Evolutionary conservation across 2,888 invertebrate species (phyloP).

Genomic region (Alentia gelatinosa): DNA sequence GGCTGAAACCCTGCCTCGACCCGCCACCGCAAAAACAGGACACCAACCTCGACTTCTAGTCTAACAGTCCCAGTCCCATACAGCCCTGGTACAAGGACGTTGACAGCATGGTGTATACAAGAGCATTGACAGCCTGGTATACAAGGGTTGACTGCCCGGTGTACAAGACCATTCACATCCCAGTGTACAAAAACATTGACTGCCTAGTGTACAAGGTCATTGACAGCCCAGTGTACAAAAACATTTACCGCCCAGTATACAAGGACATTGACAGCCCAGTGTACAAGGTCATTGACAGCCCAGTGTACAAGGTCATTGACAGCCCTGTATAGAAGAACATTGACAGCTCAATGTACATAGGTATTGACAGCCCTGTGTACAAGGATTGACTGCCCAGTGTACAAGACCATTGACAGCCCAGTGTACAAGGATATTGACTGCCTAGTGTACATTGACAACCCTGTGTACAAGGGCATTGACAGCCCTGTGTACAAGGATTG

Average conservation of each 20-base stretch:
- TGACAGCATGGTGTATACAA: neutral
- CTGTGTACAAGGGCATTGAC: neutral
- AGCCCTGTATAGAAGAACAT: neutral
- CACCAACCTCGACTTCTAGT: constrained; percentile 17
- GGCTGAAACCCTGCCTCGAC: constrained; percentile 58
- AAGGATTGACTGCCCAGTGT: neutral
- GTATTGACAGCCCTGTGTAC: neutral
- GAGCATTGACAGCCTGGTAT: neutral
- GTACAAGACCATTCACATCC: neutral
- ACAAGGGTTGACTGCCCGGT: neutral
- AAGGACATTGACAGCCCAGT: neutral
- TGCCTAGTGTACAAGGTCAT: neutral
- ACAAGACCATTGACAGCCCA: neutral
- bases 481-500: neutral
- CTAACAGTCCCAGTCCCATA: neutral
- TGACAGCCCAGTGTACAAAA: neutral
- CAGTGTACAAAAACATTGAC: neutral
- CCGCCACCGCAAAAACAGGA: constrained; percentile 12
- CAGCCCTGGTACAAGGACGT: neutral
- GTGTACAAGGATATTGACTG: neutral
- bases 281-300: neutral
- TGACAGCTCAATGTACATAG: neutral
- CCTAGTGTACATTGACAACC: neutral
- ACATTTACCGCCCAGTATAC: neutral
- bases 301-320: neutral